Evolutionary conservation across 1,140 invertebrate species (phyloP), one percentile per base, ranked within the genome.

Genomic region (Drosophila willistoni): DNA sequence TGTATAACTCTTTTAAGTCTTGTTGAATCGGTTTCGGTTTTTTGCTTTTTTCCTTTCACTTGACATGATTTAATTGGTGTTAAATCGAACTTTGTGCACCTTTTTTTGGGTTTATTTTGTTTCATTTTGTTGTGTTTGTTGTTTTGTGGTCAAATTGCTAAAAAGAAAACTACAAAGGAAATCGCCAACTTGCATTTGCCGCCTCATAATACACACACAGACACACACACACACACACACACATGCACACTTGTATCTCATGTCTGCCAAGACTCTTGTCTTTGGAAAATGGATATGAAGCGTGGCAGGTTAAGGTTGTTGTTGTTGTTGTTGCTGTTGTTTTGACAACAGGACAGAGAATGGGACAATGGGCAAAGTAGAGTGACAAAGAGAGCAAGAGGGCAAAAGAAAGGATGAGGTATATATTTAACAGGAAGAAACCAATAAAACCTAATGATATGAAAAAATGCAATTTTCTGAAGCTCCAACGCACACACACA

Each of bases 401-500:
- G 56, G 33, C 7, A 33, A 39, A 13, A 33, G 47, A 67, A 34
- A 64, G 29, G 75, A 63, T 68, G 71, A 71, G 71, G 74, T 81
- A 86, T 90, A 86, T 90, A 90, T 90, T 90, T 90, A 90, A 89
- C 84, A 90, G 86, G 86, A 90, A 90, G 86, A 90, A 90, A 90
- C 86, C 86, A 90, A 90, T 90, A 90, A 90, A 90, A 90, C 86
- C 86, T 90, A 90, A 90, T 90, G 86, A 90, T 90, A 90, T 90
- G 86, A 90, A 90, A 90, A 90, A 90, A 90, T 90, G 85, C 85
- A 90, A 90, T 90, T 90, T 90, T 90, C 86, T 90, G 76, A 90
- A 89, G 80, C 79, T 82, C 82, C 72, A 85, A 59, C 77, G 67
- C 71, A 64, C 36, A 22, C 51, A 17, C 39, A 70, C 25, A 65